phyloP scores from a whole-genome alignment of 2,888 invertebrate species.

The Argyra leucocephala region DNA sequence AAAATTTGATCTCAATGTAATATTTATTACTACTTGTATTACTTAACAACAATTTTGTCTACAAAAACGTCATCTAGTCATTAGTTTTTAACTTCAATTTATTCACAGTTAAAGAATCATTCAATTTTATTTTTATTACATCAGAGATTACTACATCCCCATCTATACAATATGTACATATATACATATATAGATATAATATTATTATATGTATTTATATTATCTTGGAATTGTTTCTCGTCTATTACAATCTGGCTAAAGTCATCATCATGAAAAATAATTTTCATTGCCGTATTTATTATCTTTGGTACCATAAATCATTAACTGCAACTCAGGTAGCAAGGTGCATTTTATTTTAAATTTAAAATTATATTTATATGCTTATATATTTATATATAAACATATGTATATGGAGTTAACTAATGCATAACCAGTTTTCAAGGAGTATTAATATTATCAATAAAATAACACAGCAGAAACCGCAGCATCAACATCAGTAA shows the following conservation, averaged over 20 bases:
- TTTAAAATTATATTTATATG: neutral
- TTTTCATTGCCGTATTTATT: slow-evolving; percentile 28
- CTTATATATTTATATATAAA: neutral
- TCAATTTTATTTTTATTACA: slow-evolving; percentile 1
- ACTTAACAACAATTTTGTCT: neutral
- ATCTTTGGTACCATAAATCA: slow-evolving; percentile 31
- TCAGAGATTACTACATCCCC: neutral
- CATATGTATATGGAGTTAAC: neutral
- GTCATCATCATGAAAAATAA: neutral
- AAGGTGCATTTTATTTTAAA: slow-evolving; percentile 27
- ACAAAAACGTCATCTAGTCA: slow-evolving; percentile 4
- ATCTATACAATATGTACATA: no score
- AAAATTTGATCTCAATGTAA: no score
- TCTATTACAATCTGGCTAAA: neutral
- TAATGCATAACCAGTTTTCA: neutral
- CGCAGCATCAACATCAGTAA: neutral
- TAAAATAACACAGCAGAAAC: neutral
- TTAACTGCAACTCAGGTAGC: slow-evolving; percentile 31
- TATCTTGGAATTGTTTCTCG: no score
- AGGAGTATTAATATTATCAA: neutral
- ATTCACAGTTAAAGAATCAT: neutral
- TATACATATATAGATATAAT: no score
- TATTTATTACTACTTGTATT: no score
- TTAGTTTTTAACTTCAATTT: neutral
- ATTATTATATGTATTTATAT: no score